Evolutionary conservation across 2,113 vertebrate species (phyloP), one percentile per base, ranked within the genome.

Genomic region (Mormyrus lacerda): DNA sequence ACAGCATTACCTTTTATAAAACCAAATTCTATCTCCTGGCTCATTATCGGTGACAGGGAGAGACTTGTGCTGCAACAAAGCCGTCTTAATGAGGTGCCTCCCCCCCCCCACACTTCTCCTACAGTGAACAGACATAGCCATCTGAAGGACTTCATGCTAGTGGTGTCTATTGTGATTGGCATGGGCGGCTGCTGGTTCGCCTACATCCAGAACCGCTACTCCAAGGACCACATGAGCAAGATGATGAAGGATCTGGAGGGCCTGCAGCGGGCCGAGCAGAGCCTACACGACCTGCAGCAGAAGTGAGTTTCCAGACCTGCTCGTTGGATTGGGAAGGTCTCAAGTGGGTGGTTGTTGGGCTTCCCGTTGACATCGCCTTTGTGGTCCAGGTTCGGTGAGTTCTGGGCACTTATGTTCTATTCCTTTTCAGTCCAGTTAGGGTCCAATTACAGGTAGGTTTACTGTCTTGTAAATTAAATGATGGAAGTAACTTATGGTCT

Each of bases 181-280:
- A 98, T 99, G 95, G 98, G 98, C 0, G 98, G 98, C 93, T 99
- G 98, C 96, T 99, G 98, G 98, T 99, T 99, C 6, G 98, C 98
- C 91, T 99, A 97, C 93, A 99, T 99, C 95, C 98, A 99, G 95
- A 99, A 99, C 87, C 98, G 98, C 89, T 98, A 98, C 93, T 99
- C 98, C 0, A 99, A 98, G 94, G 98, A 99, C 92, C 98, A 99
- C 95, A 99, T 99, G 98, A 99, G 98, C 96, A 99, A 97, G 95
- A 99, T 98, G 98, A 99, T 99, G 97, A 98, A 96, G 51, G 98
- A 99, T 95, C 95, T 99, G 79, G 98, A 99, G 88, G 98, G 98
- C 0, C 95, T 99, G n/a, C 98, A 99, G 92, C 94, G 97, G 89
- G 98, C 98, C 0, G 98, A 99, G 88, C 98, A 99, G 94, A 99